Conservation (phyloP, 2,113 vertebrate genomes). For the Grammomys dolichurus region DNA sequence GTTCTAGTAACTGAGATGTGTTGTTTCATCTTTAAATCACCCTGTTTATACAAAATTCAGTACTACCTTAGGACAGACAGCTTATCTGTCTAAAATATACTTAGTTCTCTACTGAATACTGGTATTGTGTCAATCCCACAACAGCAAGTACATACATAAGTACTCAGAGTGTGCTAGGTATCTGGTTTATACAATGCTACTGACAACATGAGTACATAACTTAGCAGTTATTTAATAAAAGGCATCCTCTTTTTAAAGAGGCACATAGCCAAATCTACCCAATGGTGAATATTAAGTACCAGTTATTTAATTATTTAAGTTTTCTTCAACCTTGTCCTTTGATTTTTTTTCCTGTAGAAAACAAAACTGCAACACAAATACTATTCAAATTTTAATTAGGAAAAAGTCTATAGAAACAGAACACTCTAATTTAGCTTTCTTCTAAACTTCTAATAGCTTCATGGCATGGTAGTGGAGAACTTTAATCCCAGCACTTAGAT, state of each 20-base stretch:
- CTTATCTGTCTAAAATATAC: conserved; percentile 13
- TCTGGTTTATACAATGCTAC: not conserved
- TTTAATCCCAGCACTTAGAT: not conserved
- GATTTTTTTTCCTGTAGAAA: not conserved
- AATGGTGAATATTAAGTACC: not conserved
- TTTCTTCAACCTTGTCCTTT: not conserved
- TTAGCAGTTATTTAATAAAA: not conserved
- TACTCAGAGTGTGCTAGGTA: not conserved
- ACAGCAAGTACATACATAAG: conserved; percentile 10
- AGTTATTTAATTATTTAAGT: conserved; percentile 8
- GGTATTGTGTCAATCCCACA: not conserved
- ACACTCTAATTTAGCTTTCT: conserved; percentile 24
- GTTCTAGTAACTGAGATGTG: not conserved
- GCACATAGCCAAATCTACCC: not conserved
- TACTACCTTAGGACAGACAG: conserved; percentile 18
- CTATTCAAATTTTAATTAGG: conserved; percentile 12
- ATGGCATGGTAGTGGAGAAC: not conserved
- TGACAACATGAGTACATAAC: not conserved
- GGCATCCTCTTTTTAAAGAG: not conserved
- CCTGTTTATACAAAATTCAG: not conserved
- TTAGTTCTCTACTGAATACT: not conserved
- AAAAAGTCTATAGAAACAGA: conserved; percentile 27
- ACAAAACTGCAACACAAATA: conserved; percentile 23
- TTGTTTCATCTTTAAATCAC: not conserved
- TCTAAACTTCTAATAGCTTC: not conserved